phyloP scores from a whole-genome alignment of 2,113 vertebrate genomes.

The Scartelaos histophorus region DNA sequence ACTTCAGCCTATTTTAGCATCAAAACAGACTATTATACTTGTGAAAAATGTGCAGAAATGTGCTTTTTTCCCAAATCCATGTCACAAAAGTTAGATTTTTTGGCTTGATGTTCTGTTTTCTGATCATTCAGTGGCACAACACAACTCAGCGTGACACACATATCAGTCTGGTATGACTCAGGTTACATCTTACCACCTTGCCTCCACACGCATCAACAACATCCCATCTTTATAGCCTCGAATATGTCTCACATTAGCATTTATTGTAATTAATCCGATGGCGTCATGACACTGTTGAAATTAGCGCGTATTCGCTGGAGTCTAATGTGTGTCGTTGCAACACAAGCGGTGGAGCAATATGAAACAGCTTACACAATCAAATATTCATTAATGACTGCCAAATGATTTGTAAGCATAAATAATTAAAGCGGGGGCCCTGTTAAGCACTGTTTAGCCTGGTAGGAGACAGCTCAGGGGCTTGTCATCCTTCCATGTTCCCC shows the following conservation, averaged over 20 bases:
- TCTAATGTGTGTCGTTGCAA: slow-evolving; percentile 6
- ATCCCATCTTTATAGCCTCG: background rate
- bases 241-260: background rate
- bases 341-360: slow-evolving; percentile 11
- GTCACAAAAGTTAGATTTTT: no score
- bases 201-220: background rate
- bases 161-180: no score
- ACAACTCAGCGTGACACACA: no score
- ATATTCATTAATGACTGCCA: slow-evolving; percentile 41
- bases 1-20: no score
- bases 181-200: background rate
- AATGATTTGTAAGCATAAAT: slow-evolving; percentile 47
- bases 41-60: no score
- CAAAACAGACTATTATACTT: no score
- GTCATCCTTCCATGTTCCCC: slow-evolving; percentile 20
- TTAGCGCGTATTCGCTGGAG: background rate
- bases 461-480: slow-evolving; percentile 11
- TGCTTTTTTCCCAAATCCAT: no score
- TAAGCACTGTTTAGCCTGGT: slow-evolving; percentile 27
- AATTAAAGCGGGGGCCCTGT: slow-evolving; percentile 25
- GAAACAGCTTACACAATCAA: slow-evolving; percentile 23
- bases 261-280: background rate
- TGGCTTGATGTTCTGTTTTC: no score
- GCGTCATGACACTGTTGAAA: background rate
- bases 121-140: no score